Percentiles rank a stretch among this genome's conserved stretches.
These are phyloP conservation scores for Borostomias antarcticus DNA, from an alignment of 2,797 vertebrate species.

Conservation along the genomic window DNA sequence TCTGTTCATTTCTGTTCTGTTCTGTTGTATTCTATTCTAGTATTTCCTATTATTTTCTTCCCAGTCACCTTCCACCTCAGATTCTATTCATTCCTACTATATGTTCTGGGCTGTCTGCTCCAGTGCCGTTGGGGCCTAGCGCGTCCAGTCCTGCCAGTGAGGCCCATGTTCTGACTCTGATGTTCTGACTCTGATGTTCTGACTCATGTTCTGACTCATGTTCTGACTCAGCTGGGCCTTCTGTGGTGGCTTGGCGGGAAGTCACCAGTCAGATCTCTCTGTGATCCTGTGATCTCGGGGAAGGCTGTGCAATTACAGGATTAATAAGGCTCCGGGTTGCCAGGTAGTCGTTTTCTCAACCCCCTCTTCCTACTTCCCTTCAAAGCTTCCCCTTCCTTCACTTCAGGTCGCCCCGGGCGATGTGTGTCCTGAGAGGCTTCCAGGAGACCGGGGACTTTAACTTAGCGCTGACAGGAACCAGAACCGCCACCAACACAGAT, in stretches of 20 bases:
- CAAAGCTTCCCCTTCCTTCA: slow-evolving; percentile 52
- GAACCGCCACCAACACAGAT: slow-evolving; percentile 49
- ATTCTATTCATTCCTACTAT: too few species aligned
- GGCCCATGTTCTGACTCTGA: too few species aligned
- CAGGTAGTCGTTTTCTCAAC: slow-evolving; percentile 59
- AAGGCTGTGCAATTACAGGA: slow-evolving; percentile 72
- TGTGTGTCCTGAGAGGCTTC: slow-evolving; percentile 51
- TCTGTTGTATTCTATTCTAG: too few species aligned
- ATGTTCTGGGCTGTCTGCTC: too few species aligned
- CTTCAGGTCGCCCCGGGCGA: slow-evolving; percentile 63
- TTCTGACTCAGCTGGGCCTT: slow-evolving; percentile 74
- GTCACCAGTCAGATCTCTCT: slow-evolving; percentile 54
- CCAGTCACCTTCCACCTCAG: too few species aligned
- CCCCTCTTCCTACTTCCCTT: slow-evolving; percentile 42
- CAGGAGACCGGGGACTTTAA: slow-evolving; percentile 47
- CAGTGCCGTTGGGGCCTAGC: too few species aligned
- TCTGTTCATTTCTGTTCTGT: too few species aligned
- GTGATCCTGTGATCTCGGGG: slow-evolving; percentile 66
- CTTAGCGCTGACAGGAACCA: slow-evolving; percentile 33
- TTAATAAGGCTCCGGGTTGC: slow-evolving; percentile 67
- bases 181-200: too few species aligned
- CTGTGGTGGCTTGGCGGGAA: slow-evolving; percentile 71
- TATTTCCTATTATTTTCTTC: too few species aligned
- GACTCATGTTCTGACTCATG: too few species aligned
- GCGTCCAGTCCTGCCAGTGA: too few species aligned